These are phyloP conservation scores for Menidia beryllina DNA, from an alignment of 2,113 vertebrate species.

Conservation along the genomic window DNA sequence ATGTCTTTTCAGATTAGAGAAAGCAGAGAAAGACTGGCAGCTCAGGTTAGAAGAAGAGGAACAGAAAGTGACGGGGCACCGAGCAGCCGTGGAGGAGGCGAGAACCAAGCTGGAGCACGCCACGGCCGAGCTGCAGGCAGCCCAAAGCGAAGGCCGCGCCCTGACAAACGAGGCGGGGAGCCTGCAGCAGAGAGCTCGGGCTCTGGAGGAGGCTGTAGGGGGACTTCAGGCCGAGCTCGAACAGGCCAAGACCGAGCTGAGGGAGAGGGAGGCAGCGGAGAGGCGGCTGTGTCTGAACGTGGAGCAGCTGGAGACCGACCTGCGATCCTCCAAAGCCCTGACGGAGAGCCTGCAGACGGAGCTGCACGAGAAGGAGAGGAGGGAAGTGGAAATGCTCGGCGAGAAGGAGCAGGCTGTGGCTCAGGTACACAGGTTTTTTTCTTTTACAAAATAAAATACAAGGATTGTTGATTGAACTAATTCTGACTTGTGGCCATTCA, in stretches of 20 bases:
- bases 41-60: constrained; percentile 77
- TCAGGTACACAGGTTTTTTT: constrained; percentile 67
- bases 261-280: constrained; percentile 84
- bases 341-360: constrained; percentile 86
- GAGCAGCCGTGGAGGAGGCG: constrained; percentile 81
- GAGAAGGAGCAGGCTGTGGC: constrained; percentile 89
- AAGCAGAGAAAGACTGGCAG: constrained; percentile 79
- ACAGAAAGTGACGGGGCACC: constrained; percentile 73
- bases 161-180: constrained; percentile 81
- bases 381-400: constrained; percentile 87
- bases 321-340: constrained; percentile 87
- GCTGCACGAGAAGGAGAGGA: constrained; percentile 87
- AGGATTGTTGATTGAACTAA: no score
- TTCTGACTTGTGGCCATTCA: no score
- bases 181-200: constrained; percentile 76
- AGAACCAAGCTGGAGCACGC: constrained; percentile 73
- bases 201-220: constrained; percentile 84
- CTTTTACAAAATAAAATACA: not conserved
- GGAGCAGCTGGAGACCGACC: constrained; percentile 90
- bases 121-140: constrained; percentile 73
- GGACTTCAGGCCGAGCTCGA: constrained; percentile 78
- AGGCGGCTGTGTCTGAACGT: constrained; percentile 84
- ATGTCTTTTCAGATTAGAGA: constrained; percentile 81
- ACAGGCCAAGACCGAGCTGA: constrained; percentile 75
- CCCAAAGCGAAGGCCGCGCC: constrained; percentile 68